Percentiles rank a stretch among this genome's conserved stretches.
These are phyloP conservation scores for Leptopterna dolabrata DNA, from an alignment of 2,888 invertebrate species.

Conservation along the genomic window DNA sequence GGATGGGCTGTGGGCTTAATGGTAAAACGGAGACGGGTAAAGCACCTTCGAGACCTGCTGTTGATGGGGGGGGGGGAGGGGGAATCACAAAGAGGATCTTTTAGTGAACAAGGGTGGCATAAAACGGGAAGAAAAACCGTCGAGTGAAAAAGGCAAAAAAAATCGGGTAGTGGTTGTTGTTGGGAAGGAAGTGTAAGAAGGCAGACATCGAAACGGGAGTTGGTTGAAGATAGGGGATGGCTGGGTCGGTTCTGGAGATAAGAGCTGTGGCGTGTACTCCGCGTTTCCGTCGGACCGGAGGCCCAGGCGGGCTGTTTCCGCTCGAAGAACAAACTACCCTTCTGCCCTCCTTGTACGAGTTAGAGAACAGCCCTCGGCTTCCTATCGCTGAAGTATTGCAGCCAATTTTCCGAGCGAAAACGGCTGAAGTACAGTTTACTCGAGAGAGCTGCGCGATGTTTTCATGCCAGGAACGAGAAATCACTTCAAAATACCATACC, in stretches of 20 bases:
- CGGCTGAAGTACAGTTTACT: background rate
- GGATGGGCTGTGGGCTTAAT: background rate
- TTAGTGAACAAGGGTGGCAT: slow-evolving; percentile 40
- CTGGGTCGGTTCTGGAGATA: background rate
- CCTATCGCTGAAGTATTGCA: background rate
- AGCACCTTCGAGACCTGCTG: slow-evolving; percentile 33
- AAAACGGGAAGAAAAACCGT: background rate
- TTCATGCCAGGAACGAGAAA: background rate
- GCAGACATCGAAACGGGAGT: slow-evolving; percentile 18
- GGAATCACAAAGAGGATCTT: slow-evolving; percentile 52
- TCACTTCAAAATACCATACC: too few species aligned
- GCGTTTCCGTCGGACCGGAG: slow-evolving; percentile 5
- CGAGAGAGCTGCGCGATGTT: background rate
- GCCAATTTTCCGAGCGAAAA: background rate
- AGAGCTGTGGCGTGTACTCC: slow-evolving; percentile 1
- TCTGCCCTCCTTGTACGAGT: background rate
- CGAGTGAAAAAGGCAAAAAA: slow-evolving; percentile 9
- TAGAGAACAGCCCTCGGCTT: background rate
- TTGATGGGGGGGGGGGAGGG: background rate
- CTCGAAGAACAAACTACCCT: background rate
- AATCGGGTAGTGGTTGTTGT: background rate
- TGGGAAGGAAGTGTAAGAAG: background rate
- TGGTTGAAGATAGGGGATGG: background rate
- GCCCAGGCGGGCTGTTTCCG: background rate
- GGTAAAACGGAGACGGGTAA: slow-evolving; percentile 28